Base-by-base conservation (phyloP, 1,140 invertebrate genomes). In the Mercenaria mercenaria region DNA sequence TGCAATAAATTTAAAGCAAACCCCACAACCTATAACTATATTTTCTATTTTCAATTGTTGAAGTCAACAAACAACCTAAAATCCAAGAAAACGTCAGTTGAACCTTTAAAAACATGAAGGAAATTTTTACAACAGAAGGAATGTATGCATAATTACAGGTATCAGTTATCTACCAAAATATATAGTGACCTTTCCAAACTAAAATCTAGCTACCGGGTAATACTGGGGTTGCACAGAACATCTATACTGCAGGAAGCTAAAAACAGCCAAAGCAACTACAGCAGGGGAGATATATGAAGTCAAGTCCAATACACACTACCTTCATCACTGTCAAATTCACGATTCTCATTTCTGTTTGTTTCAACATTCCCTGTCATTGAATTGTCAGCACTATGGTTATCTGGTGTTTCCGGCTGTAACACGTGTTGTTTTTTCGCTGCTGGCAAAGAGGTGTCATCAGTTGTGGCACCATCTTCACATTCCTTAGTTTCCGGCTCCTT, bases 231-330 rank as follows among this genome's bases (percentile, higher is more conserved):
- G 6, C 43, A 47, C 56, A 26, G 8, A 59, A 59, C 26, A 59
- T 59, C 56, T 59, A 59, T 59, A 8, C 8, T 26, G 26, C 56
- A 4, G 20, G 18, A n/a, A 59, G 8, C 23, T 59, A 59, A 59
- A 8, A 13, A 59, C 56, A 59, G 56, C 20, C 20, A 59, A 20
- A 59, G 56, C 56, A 4, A 59, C 61, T 32, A 67, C n/a, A 23
- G 10, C 18, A 61, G 34, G 23, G n/a, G 10, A 15, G 20, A 72
- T 39, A 72, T 72, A 6, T 15, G n/a, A 72, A 39, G 67, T 72
- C 67, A 72, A 72, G 2, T 72, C 67, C 34, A 72, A 29, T 39
- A 72, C 32, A 72, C 15, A 20, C 32, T 72, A 72, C 67, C 67
- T 72, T 72, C 67, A 37, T 72, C 34, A 20, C 10, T 72, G 8